phyloP scores from a whole-genome alignment of 2,888 invertebrate species.

The Drosophila prolongata region DNA sequence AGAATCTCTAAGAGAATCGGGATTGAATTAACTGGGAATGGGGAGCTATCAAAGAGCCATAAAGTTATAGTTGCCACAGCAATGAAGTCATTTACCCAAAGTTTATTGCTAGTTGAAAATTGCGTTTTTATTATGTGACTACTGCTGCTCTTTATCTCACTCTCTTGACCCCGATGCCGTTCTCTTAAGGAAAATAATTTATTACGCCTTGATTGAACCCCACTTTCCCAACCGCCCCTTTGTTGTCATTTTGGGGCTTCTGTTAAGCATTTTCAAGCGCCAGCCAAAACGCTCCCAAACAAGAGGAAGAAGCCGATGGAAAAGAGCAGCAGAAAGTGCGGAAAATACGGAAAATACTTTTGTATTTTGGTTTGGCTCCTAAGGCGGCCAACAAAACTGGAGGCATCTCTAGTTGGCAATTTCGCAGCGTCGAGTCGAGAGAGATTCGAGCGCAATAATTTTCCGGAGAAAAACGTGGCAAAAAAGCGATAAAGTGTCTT shows the following conservation, averaged over 20 bases:
- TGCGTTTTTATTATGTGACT: slow-evolving; percentile 59
- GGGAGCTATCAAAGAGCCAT: slow-evolving; percentile 61
- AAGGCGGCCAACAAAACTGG: slow-evolving; percentile 38
- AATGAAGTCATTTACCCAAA: slow-evolving; percentile 65
- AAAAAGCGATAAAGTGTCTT: slow-evolving; percentile 20
- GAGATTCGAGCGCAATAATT: slow-evolving; percentile 50
- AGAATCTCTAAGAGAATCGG: slow-evolving; percentile 34
- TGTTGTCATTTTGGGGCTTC: slow-evolving; percentile 23
- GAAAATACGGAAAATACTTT: slow-evolving; percentile 36
- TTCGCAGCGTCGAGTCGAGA: slow-evolving; percentile 67
- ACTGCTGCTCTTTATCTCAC: slow-evolving; percentile 9
- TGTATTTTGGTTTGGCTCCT: slow-evolving; percentile 59
- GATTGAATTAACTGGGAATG: neutral
- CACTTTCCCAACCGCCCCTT: neutral
- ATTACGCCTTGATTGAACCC: slow-evolving; percentile 34
- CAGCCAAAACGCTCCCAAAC: slow-evolving; percentile 50
- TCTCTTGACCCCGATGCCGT: slow-evolving; percentile 24
- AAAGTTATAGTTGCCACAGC: slow-evolving; percentile 58
- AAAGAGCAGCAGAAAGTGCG: slow-evolving; percentile 17
- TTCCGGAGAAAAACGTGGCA: slow-evolving; percentile 26
- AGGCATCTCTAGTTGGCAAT: slow-evolving; percentile 72
- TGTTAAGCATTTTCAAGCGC: slow-evolving; percentile 65
- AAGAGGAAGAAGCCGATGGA: slow-evolving; percentile 35
- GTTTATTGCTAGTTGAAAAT: slow-evolving; percentile 64
- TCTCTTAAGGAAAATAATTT: slow-evolving; percentile 62